phyloP scores from a whole-genome alignment of 2,888 invertebrate species.

The Callyntrura sp. region DNA sequence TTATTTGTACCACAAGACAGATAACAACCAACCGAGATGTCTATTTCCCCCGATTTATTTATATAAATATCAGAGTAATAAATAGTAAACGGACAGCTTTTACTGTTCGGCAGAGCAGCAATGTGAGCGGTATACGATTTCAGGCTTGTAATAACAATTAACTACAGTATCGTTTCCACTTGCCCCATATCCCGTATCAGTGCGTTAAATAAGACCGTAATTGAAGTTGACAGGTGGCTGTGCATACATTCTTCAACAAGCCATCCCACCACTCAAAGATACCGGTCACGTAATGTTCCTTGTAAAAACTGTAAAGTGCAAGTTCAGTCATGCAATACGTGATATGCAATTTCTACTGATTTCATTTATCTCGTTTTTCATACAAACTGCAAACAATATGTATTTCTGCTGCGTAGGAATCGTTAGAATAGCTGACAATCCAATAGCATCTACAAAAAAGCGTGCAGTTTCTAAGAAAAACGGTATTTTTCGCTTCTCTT shows the following conservation, averaged over 20 bases:
- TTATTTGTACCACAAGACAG: constrained; percentile 40
- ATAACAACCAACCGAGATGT: constrained; percentile 1
- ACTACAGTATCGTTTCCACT: constrained; percentile 49
- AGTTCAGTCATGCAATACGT: constrained; percentile 46
- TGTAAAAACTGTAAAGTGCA: neutral
- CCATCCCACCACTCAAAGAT: neutral
- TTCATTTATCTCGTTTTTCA: neutral
- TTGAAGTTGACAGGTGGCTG: constrained; percentile 67
- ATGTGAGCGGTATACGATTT: constrained; percentile 18
- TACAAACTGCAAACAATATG: neutral
- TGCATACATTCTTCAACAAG: neutral
- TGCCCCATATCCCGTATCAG: constrained; percentile 27
- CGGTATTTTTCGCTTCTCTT: neutral
- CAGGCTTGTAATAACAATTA: constrained; percentile 38
- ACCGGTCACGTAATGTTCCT: neutral
- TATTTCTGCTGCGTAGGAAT: neutral
- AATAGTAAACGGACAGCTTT: too few species aligned
- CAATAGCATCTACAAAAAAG: too few species aligned
- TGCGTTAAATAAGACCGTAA: constrained; percentile 69
- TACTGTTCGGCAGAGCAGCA: neutral
- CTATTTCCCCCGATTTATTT: neutral
- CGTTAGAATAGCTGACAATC: too few species aligned
- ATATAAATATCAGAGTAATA: too few species aligned
- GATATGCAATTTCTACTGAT: neutral
- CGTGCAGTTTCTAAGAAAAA: too few species aligned